phyloP scores from a whole-genome alignment of 2,113 vertebrate genomes.

The Catagonus wagneri region DNA sequence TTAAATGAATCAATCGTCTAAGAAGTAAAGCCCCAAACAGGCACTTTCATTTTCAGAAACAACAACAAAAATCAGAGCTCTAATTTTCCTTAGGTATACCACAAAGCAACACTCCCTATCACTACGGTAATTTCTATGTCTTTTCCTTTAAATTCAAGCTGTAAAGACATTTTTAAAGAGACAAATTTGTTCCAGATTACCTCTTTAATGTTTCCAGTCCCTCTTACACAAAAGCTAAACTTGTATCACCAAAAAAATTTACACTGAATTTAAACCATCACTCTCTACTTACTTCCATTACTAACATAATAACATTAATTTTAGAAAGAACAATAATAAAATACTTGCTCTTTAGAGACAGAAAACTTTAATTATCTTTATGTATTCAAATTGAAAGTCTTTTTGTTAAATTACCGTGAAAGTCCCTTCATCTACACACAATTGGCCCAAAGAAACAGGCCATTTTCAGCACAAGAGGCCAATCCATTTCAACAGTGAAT shows the following conservation, averaged over 20 bases:
- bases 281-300: constrained; percentile 60
- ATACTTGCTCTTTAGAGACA: constrained; percentile 68
- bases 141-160: constrained; percentile 56
- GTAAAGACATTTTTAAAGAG: constrained; percentile 42
- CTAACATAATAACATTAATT: constrained; percentile 70
- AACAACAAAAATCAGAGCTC: constrained; percentile 65
- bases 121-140: constrained; percentile 11
- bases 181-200: constrained; percentile 51
- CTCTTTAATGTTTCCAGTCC: constrained; percentile 48
- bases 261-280: constrained; percentile 21
- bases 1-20: constrained; percentile 68
- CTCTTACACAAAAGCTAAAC: constrained; percentile 60
- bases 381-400: constrained; percentile 78
- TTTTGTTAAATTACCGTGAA: constrained; percentile 81
- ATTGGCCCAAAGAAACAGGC: constrained; percentile 80
- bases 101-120: constrained; percentile 35
- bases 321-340: constrained; percentile 64
- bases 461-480: constrained; percentile 82
- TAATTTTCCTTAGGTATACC: constrained; percentile 54
- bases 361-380: constrained; percentile 78
- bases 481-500: constrained; percentile 80
- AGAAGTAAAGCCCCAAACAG: constrained; percentile 60
- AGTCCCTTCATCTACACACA: constrained; percentile 83
- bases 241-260: constrained; percentile 48
- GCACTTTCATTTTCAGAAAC: constrained; percentile 74